A percentile compares a stretch with the other conserved stretches of the same genome.
Conservation (phyloP, 2,797 vertebrate species). For the Xiphophorus birchmanni region DNA sequence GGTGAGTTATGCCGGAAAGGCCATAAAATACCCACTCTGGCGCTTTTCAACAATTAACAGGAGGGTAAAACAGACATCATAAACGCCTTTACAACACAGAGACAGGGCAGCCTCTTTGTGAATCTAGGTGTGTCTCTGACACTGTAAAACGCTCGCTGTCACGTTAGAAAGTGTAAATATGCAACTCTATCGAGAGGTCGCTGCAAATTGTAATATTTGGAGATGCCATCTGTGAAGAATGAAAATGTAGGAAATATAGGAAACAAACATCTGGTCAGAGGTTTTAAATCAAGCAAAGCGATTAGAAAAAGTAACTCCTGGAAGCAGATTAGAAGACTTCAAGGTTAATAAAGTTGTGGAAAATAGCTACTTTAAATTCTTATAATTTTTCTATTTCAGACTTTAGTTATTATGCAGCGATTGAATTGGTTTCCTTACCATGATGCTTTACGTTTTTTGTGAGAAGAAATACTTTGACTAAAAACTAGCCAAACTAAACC, state of each 20-base stretch:
- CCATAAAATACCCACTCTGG: constrained; percentile 53
- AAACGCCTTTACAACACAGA: constrained; percentile 31
- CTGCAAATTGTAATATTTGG: constrained; percentile 10
- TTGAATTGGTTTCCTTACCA: neutral
- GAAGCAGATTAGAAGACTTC: neutral
- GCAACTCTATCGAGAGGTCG: neutral
- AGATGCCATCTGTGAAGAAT: constrained; percentile 2
- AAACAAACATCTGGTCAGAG: constrained; percentile 6
- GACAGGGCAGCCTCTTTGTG: constrained; percentile 7
- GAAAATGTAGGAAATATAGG: constrained; percentile 5
- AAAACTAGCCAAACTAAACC: neutral
- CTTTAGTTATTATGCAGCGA: too few species aligned
- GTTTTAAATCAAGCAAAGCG: neutral
- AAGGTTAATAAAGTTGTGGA: neutral
- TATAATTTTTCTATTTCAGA: neutral
- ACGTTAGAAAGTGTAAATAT: constrained; percentile 1
- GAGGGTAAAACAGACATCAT: constrained; percentile 47
- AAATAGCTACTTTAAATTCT: neutral
- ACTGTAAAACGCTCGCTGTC: constrained; percentile 17
- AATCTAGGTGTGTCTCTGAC: constrained; percentile 20
- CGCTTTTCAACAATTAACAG: constrained; percentile 53
- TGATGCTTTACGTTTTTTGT: neutral
- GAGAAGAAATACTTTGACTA: neutral
- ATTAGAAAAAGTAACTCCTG: neutral
- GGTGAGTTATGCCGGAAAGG: constrained; percentile 41